Conservation (phyloP, 2,797 vertebrate species). For the Siniperca obscura region DNA sequence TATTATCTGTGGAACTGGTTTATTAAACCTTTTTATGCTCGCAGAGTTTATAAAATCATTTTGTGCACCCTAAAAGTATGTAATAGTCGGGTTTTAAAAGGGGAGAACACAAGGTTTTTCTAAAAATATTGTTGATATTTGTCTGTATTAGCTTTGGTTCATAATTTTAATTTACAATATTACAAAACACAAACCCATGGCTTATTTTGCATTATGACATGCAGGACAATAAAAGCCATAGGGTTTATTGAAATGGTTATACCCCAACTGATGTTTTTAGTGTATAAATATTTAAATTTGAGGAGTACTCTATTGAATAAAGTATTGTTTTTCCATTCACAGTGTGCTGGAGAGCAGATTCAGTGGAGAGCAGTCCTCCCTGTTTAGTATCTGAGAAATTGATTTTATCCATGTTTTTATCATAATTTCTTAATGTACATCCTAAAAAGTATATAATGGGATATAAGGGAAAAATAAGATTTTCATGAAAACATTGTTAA, state of each 20-base stretch:
- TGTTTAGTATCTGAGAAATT: background rate
- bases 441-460: background rate
- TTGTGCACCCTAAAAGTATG: background rate
- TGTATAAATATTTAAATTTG: background rate
- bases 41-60: background rate
- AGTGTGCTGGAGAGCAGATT: background rate
- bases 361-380: background rate
- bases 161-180: background rate
- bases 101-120: background rate
- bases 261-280: background rate
- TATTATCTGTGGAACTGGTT: background rate
- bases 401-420: background rate
- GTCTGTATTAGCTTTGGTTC: background rate
- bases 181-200: background rate
- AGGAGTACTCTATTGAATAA: background rate
- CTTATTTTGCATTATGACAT: background rate
- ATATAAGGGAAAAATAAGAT: background rate
- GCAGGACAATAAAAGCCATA: background rate
- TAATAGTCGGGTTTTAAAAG: background rate
- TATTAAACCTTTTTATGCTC: no score
- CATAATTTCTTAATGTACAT: background rate
- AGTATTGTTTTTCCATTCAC: background rate
- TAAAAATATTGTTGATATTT: background rate
- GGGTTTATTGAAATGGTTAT: background rate
- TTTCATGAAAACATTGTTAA: background rate